Evolutionary conservation across 2,113 vertebrate species (phyloP).

Genomic region (Anthoscopus minutus): DNA sequence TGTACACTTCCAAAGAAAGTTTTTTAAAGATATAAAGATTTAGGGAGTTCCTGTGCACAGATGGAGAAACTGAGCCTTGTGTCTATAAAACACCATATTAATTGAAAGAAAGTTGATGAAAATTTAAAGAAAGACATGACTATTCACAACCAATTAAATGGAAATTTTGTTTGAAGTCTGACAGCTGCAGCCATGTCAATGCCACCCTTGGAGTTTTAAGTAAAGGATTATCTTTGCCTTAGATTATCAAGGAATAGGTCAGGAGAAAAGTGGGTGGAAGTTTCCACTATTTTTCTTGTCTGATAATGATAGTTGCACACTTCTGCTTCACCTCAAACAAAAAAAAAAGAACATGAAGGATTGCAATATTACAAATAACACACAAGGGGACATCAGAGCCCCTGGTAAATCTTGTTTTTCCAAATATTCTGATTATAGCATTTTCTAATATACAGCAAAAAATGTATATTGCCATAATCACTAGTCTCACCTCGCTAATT

Average conservation of each 20-base stretch:
- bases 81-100: neutral
- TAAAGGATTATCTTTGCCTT: neutral
- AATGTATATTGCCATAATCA: neutral
- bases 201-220: neutral
- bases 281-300: neutral
- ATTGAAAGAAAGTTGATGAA: neutral
- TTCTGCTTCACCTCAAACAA: neutral
- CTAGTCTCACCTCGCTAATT: neutral
- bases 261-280: neutral
- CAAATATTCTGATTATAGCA: neutral
- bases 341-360: neutral
- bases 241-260: neutral
- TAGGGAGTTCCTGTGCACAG: neutral
- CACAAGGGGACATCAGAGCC: neutral
- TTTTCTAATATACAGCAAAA: neutral
- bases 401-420: neutral
- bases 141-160: neutral
- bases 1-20: neutral
- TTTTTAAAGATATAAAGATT: neutral
- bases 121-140: neutral
- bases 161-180: neutral
- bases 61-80: neutral
- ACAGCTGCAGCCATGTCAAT: neutral
- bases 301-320: neutral
- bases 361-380: neutral